Evolutionary conservation across 2,888 invertebrate species (phyloP).

Genomic region (Limenitis camilla): DNA sequence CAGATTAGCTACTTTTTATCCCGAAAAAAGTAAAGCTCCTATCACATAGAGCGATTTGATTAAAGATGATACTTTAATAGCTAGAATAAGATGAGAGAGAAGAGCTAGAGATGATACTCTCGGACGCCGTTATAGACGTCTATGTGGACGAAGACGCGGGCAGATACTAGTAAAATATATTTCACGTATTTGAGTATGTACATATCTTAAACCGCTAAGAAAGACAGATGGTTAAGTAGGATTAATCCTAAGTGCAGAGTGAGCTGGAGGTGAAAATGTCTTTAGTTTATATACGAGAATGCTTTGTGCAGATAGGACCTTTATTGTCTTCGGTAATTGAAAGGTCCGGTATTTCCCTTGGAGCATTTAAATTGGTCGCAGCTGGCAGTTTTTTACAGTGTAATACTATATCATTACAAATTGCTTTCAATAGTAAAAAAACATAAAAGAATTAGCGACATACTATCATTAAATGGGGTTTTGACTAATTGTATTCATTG

Average conservation of each 20-base stretch:
- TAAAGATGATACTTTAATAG: too few relatives aligned
- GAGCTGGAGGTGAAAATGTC: slow-evolving; percentile 24
- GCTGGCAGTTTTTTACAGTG: slow-evolving; percentile 39
- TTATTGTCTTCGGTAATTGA: slow-evolving; percentile 69
- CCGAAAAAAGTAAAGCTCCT: slow-evolving; percentile 4
- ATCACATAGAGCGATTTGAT: not conserved
- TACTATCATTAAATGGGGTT: not conserved
- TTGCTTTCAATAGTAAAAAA: slow-evolving; percentile 6
- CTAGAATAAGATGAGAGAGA: too few relatives aligned
- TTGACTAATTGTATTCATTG: too few relatives aligned
- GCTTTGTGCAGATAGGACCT: slow-evolving; percentile 50
- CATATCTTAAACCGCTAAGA: too few relatives aligned
- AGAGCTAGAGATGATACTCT: too few relatives aligned
- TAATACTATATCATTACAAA: slow-evolving; percentile 35
- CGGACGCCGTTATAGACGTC: too few relatives aligned
- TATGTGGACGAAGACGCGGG: too few relatives aligned
- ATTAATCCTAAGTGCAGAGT: not conserved
- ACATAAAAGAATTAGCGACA: too few relatives aligned
- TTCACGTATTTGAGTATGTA: too few relatives aligned
- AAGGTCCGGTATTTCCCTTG: slow-evolving; percentile 55
- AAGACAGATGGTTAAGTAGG: too few relatives aligned
- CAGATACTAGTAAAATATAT: too few relatives aligned
- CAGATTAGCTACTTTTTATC: not conserved
- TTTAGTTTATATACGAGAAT: slow-evolving; percentile 29
- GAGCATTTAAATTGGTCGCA: slow-evolving; percentile 56